Percentiles rank a stretch among this genome's conserved stretches.
These are phyloP conservation scores for Zoanthus sociatus DNA, from an alignment of 92 coral and sea anemone species.

Conservation along the genomic window DNA sequence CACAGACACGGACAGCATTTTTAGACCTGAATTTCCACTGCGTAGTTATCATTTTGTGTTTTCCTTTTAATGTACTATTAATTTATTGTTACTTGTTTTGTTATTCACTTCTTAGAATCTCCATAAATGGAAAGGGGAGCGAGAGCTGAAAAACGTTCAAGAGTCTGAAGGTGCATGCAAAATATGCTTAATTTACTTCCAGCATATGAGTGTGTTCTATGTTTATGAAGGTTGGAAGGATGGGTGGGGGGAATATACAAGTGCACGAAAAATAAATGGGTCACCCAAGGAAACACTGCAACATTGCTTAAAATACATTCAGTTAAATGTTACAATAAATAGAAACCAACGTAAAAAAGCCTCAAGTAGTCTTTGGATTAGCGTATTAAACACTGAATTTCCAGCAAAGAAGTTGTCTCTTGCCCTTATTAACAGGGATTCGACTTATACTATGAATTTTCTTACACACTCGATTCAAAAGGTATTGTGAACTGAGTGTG, in stretches of 20 bases:
- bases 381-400: too few species aligned
- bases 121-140: slow-evolving; percentile 1
- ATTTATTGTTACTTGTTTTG: background rate
- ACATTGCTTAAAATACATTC: background rate
- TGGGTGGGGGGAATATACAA: background rate
- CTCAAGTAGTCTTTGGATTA: too few species aligned
- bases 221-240: background rate
- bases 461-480: too few species aligned
- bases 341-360: background rate
- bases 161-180: slow-evolving; percentile 1
- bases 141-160: background rate
- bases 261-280: background rate
- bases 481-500: too few species aligned
- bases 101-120: background rate
- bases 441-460: too few species aligned
- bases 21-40: background rate
- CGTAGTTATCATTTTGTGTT: background rate
- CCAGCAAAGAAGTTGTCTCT: too few species aligned
- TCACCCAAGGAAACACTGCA: background rate
- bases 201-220: background rate
- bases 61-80: background rate
- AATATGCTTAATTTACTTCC: background rate
- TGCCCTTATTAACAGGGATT: too few species aligned
- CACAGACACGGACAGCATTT: background rate
- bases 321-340: background rate